Evolutionary conservation across 2,113 vertebrate genomes (phyloP).

Genomic region (Pterocles burchelli): DNA sequence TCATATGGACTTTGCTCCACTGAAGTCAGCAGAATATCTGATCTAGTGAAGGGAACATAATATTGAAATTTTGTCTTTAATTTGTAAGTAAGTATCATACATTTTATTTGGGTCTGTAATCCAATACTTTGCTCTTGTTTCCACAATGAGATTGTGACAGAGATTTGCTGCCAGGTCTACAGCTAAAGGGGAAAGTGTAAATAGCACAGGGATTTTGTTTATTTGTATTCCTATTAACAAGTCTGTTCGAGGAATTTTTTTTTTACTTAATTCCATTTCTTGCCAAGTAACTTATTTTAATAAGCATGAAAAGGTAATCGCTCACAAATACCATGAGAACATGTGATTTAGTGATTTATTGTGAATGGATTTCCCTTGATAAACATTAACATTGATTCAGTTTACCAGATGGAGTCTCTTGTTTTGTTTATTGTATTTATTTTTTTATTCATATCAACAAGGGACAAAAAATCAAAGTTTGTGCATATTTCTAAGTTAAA

Average conservation of each 20-base stretch:
- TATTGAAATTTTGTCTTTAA: background rate
- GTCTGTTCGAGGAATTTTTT: background rate
- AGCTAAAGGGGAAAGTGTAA: background rate
- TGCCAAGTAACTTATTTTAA: background rate
- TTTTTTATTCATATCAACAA: background rate
- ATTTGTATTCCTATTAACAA: background rate
- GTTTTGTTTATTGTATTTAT: background rate
- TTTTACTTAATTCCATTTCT: background rate
- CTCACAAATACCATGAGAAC: background rate
- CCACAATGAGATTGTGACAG: background rate
- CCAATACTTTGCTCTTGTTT: background rate
- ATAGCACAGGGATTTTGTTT: background rate
- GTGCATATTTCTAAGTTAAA: background rate
- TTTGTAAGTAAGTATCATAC: background rate
- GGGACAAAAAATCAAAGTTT: fast-evolving
- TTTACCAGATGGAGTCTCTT: background rate
- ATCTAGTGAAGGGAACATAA: background rate
- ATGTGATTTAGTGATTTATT: background rate
- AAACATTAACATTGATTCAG: background rate
- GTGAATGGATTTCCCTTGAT: background rate
- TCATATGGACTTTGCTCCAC: background rate
- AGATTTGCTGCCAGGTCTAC: background rate
- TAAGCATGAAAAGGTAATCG: background rate
- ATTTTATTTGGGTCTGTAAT: background rate
- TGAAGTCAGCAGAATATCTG: background rate